Evolutionary conservation across 2,113 vertebrate species (phyloP).

Genomic region (Hoplias malabaricus): DNA sequence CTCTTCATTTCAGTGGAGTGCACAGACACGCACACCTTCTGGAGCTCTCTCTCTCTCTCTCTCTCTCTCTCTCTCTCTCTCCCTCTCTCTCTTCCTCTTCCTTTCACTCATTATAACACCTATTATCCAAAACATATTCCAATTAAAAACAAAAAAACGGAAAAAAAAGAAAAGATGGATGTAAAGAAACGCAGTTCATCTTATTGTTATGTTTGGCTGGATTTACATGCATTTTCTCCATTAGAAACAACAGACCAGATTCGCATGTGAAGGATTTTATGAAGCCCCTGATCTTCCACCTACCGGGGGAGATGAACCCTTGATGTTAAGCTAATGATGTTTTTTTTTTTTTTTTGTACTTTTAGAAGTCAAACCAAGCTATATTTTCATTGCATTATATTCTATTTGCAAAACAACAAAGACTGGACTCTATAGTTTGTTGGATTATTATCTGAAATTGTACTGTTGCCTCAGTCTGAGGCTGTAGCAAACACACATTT

Average conservation of each 20-base stretch:
- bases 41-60: neutral
- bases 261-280: constrained; percentile 47
- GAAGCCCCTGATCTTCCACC: constrained; percentile 39
- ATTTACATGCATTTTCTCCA: constrained; percentile 47
- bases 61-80: constrained; percentile 1
- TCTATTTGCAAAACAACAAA: no score
- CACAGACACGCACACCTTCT: neutral
- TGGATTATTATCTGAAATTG: no score
- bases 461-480: no score
- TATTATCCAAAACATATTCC: neutral
- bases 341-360: no score
- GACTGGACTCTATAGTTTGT: no score
- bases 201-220: neutral
- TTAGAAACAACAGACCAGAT: constrained; percentile 53
- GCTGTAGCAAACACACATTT: no score
- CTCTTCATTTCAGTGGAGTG: neutral
- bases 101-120: neutral
- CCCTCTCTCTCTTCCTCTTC: neutral
- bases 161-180: neutral
- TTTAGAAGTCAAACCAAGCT: no score
- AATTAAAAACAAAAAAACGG: neutral
- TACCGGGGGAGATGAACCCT: constrained; percentile 60
- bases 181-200: no score
- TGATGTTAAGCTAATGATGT: constrained; percentile 42
- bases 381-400: no score